A percentile compares a stretch with the other conserved stretches of the same genome.
These are phyloP conservation scores for Junonia oenone DNA, from an alignment of 2,888 invertebrate genomes.

Conservation along the genomic window DNA sequence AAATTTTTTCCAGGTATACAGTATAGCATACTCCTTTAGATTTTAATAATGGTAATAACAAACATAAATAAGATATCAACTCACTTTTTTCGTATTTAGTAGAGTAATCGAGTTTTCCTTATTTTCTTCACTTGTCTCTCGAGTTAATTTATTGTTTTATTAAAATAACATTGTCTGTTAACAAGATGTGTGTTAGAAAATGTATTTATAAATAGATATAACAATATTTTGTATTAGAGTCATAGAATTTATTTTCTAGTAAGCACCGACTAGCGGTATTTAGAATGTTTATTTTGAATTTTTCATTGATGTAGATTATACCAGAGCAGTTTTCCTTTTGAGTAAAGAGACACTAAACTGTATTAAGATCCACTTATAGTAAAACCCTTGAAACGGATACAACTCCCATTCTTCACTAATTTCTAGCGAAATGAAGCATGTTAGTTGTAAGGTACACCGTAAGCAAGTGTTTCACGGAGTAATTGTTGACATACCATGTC, in stretches of 20 bases:
- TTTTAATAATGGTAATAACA: conserved; percentile 51
- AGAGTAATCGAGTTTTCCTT: conserved; percentile 45
- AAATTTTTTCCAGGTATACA: conserved; percentile 58
- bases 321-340: conserved; percentile 42
- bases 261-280: conserved; percentile 65
- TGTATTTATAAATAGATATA: conserved; percentile 39
- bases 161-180: conserved; percentile 49
- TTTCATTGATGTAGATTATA: conserved; percentile 51
- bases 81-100: conserved; percentile 46
- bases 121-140: conserved; percentile 54
- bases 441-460: conserved; percentile 61
- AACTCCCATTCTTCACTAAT: conserved; percentile 48
- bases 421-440: conserved; percentile 61
- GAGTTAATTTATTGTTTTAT: conserved; percentile 36
- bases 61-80: conserved; percentile 37
- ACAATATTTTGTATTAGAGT: conserved; percentile 58
- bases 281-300: conserved; percentile 55
- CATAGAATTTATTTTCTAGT: conserved; percentile 51
- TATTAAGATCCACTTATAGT: conserved; percentile 45
- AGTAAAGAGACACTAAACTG: conserved; percentile 46
- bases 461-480: conserved; percentile 55
- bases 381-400: conserved; percentile 39
- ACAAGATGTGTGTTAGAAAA: conserved; percentile 53
- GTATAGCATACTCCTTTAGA: conserved; percentile 41
- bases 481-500: conserved; percentile 45